Evolutionary conservation across 2,113 vertebrate species (phyloP).

Genomic region (Ictalurus punctatus): DNA sequence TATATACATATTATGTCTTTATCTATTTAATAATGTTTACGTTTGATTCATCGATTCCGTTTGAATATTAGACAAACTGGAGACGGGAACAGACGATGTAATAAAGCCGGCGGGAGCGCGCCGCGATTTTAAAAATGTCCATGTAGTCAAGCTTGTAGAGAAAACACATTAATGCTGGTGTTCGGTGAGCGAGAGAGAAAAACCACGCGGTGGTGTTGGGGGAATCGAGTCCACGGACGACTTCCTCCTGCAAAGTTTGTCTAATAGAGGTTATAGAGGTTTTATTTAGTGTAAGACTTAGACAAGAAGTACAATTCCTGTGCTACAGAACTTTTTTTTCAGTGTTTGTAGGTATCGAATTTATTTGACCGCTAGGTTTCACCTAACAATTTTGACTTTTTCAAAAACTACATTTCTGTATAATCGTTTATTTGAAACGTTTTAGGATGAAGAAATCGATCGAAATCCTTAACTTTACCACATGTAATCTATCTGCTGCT

Average conservation of each 20-base stretch:
- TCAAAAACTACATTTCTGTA: neutral
- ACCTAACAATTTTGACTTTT: neutral
- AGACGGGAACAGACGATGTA: neutral
- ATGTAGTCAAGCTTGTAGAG: neutral
- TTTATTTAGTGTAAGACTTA: neutral
- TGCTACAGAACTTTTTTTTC: no score
- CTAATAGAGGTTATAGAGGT: neutral
- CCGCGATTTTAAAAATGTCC: neutral
- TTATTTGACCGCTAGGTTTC: neutral
- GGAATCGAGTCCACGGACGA: neutral
- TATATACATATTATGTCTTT: neutral
- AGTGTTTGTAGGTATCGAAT: neutral
- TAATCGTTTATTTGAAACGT: neutral
- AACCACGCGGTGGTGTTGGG: neutral
- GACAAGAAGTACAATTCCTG: neutral
- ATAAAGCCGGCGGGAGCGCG: neutral
- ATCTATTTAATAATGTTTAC: slow-evolving; percentile 1
- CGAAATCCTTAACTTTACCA: neutral
- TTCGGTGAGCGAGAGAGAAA: neutral
- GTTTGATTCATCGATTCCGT: neutral
- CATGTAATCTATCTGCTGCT: neutral
- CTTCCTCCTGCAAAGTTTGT: neutral
- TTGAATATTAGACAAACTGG: neutral
- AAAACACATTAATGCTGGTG: neutral
- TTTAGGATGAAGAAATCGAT: neutral